These are phyloP conservation scores for Melikaiella ostensackeni DNA, from an alignment of 2,888 invertebrate genomes.

Conservation along the genomic window DNA sequence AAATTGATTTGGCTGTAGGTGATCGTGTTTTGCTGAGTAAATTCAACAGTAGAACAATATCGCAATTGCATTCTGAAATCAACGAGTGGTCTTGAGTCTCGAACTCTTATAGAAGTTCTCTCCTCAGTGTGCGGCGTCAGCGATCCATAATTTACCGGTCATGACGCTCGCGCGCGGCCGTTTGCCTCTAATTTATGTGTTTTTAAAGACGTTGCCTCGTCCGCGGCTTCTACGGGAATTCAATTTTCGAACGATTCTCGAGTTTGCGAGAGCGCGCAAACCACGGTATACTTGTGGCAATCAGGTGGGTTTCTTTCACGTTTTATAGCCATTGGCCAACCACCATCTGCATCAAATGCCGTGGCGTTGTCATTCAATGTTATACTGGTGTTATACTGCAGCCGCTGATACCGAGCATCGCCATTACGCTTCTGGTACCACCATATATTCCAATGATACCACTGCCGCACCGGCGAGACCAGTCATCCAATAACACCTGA, in stretches of 20 bases:
- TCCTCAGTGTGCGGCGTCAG: conserved; percentile 55
- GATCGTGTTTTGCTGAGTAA: background rate
- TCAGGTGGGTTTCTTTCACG: conserved; percentile 52
- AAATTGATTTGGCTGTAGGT: background rate
- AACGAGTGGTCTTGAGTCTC: conserved; percentile 7
- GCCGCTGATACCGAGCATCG: conserved; percentile 53
- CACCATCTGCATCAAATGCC: conserved; percentile 53
- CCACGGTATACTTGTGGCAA: conserved; percentile 51
- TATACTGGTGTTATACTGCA: conserved; percentile 50
- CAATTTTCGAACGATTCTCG: conserved; percentile 67
- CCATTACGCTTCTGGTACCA: conserved; percentile 36
- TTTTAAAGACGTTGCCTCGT: conserved; percentile 71
- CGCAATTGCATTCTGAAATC: conserved; percentile 28
- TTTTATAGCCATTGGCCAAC: conserved; percentile 38
- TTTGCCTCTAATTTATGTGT: conserved; percentile 76
- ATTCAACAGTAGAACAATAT: conserved; percentile 2
- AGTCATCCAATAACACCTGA: background rate
- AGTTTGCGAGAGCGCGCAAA: conserved; percentile 36
- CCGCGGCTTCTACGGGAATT: conserved; percentile 66
- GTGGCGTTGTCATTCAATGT: conserved; percentile 53
- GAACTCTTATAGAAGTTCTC: conserved; percentile 23
- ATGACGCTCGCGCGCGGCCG: conserved; percentile 67
- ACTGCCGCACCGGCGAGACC: background rate
- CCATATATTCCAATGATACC: conserved; percentile 10
- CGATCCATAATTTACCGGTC: conserved; percentile 76